A percentile compares a stretch with the other conserved stretches of the same genome.
Conservation (phyloP, 2,797 vertebrate genomes). For the Lutjanus argentimaculatus region DNA sequence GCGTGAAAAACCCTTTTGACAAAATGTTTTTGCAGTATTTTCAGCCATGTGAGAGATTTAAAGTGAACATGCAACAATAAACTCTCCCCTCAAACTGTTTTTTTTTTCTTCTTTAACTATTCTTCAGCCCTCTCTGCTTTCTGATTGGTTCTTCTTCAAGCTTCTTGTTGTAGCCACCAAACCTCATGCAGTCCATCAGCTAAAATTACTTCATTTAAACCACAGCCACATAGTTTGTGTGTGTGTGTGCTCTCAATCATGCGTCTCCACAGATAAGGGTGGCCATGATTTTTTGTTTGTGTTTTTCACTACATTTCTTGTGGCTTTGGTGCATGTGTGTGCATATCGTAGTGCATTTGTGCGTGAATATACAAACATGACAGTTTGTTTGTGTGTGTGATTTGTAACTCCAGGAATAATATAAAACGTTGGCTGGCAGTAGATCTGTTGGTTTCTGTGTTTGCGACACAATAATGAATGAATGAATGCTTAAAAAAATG, state of each 20-base stretch:
- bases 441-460: conserved; percentile 14
- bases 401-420: conserved; percentile 27
- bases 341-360: conserved; percentile 49
- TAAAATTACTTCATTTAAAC: conserved; percentile 43
- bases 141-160: conserved; percentile 27
- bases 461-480: background rate
- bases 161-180: conserved; percentile 29
- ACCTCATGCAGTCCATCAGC: conserved; percentile 34
- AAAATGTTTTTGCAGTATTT: background rate
- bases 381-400: conserved; percentile 45
- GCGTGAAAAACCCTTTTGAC: too few species aligned
- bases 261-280: conserved; percentile 54
- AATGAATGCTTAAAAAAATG: conserved; percentile 1
- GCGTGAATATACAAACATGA: conserved; percentile 66
- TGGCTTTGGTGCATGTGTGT: conserved; percentile 42
- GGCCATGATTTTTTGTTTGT: conserved; percentile 48
- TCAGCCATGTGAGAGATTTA: conserved; percentile 1
- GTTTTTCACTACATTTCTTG: conserved; percentile 48
- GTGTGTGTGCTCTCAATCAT: conserved; percentile 35
- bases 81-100: background rate
- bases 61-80: conserved; percentile 6
- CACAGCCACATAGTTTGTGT: conserved; percentile 30
- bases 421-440: background rate
- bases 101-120: background rate
- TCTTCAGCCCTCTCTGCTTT: background rate